These are phyloP conservation scores for Chouioia cunea DNA, from an alignment of 2,888 invertebrate genomes.

Conservation along the genomic window DNA sequence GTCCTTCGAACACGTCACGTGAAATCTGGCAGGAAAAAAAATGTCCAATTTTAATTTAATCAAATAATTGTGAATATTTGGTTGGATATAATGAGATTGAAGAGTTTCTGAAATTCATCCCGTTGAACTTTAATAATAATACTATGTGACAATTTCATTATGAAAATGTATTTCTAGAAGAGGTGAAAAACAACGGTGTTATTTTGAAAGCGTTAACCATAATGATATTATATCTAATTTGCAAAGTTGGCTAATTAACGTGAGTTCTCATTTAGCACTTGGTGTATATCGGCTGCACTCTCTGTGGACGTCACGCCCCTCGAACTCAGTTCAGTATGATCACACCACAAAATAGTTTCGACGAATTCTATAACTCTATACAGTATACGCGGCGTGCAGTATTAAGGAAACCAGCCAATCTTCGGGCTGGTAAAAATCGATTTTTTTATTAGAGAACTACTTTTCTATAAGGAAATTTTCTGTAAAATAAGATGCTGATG, in stretches of 20 bases:
- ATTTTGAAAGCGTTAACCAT: constrained; percentile 27
- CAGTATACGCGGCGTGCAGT: not conserved
- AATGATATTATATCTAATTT: constrained; percentile 44
- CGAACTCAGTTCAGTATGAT: no score
- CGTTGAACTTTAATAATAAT: no score
- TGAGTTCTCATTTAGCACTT: constrained; percentile 13
- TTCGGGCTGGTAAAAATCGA: no score
- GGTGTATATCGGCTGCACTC: not conserved
- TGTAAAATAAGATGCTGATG: not conserved
- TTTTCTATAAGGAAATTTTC: no score
- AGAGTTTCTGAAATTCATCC: no score
- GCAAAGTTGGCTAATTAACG: constrained; percentile 57
- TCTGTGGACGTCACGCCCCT: not conserved
- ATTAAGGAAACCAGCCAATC: no score
- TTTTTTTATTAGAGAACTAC: no score
- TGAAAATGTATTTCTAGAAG: no score
- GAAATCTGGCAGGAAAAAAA: not conserved
- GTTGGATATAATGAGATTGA: no score
- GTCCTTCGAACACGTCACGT: not conserved
- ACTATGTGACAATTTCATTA: no score
- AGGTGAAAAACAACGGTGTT: no score
- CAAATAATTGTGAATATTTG: not conserved
- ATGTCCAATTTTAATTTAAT: not conserved
- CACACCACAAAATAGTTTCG: not conserved
- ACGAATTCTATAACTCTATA: constrained; percentile 17